Base-by-base conservation (phyloP, 2,888 invertebrate species). In the Steromphala cineraria region DNA sequence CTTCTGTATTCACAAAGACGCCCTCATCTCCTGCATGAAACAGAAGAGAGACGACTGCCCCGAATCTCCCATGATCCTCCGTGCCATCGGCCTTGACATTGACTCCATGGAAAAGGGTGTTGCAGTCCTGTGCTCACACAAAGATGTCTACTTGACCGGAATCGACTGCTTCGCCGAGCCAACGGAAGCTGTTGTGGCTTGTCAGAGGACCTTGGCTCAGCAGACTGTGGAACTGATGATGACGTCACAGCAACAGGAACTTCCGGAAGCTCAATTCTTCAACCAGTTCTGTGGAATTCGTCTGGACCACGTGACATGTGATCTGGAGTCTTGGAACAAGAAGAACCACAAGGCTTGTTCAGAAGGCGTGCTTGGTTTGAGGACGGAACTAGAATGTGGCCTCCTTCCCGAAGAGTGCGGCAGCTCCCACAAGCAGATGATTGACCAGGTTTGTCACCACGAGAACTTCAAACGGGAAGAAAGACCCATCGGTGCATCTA, bases 341-440 rank as follows among this genome's bases (percentile, higher is more conserved):
- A 84, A 84, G 75, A 83, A 80, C 31, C 83, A 84, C 83, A 80
- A 79, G 40, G 75, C 82, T 28, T 85, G 85, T 75, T 79, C 52
- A 17, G 53, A 75, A 0, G 78, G 75, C 17, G 84, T 83, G 53
- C 81, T 85, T 24, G 84, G 84, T 2, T 75, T 85, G 56, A 74
- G 85, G n/a, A 67, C 81, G 21, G 83, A 86, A 80, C 76, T 86
- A 79, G 85, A 86, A 75, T 85, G 85, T 74, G 82, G 75, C 21
- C 81, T 85, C 0, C 53, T 85, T 19, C 81, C 84, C 3, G 76
- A 74, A 17, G 74, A 82, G 67, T 86, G 85, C 71, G 79, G 78
- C 15, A 15, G 19, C 19, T n/a, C 53, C 0, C 78, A 80, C 36
- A 80, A 76, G 52, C n/a, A 53, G 31, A 76, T 28, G 31, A 76